Evolutionary conservation across 2,113 vertebrate species (phyloP).

Genomic region (Ctenomys sociabilis): DNA sequence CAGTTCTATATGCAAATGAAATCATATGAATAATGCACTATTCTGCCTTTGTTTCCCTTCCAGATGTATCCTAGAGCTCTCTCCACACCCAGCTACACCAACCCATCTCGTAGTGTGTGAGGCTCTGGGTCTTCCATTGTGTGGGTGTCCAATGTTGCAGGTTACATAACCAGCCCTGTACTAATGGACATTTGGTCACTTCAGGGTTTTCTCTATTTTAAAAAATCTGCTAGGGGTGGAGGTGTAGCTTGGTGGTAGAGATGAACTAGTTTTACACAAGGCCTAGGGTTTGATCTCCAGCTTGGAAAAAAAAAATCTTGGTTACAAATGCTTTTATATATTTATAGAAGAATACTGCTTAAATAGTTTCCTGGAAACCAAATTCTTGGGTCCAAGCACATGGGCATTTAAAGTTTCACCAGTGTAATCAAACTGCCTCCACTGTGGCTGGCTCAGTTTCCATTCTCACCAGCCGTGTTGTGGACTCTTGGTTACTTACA

Average conservation of each 20-base stretch:
- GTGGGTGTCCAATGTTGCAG: background rate
- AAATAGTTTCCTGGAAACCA: background rate
- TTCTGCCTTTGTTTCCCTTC: conserved; percentile 7
- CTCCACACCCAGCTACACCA: background rate
- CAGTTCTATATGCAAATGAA: background rate
- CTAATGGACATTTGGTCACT: background rate
- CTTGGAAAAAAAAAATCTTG: background rate
- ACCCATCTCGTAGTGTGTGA: background rate
- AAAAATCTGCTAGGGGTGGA: background rate
- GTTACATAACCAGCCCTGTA: background rate
- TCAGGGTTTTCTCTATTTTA: background rate
- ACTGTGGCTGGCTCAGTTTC: background rate
- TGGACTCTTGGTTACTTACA: background rate
- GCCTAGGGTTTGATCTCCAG: background rate
- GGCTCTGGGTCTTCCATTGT: background rate
- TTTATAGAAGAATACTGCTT: background rate
- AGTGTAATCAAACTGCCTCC: background rate
- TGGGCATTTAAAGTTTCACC: background rate
- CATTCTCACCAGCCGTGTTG: background rate
- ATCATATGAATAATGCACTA: background rate
- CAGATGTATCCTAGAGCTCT: background rate
- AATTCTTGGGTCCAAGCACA: background rate
- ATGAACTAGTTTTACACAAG: background rate
- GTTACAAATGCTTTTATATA: background rate
- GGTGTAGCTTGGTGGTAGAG: background rate